These are phyloP conservation scores for Haliclona indistincta DNA, from an alignment of 37 sponge, comb jelly and placozoan genomes.

Conservation along the genomic window DNA sequence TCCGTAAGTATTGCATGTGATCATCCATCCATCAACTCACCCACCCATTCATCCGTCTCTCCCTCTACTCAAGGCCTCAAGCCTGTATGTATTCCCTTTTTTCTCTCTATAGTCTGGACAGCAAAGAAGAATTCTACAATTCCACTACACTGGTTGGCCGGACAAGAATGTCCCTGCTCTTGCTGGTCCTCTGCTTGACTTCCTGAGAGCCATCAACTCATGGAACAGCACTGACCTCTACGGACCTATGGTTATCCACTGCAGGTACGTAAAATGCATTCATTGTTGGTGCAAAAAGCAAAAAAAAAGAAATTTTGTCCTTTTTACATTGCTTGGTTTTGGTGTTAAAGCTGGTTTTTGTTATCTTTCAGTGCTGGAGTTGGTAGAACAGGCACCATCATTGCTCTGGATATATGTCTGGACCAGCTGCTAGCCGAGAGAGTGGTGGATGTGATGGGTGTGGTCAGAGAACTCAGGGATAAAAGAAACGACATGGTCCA, in stretches of 20 bases:
- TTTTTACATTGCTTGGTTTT: too few species aligned
- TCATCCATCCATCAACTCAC: neutral
- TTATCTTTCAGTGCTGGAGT: slow-evolving; percentile 69
- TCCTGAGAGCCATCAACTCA: slow-evolving; percentile 55
- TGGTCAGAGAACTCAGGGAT: slow-evolving; percentile 59
- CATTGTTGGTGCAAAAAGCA: neutral
- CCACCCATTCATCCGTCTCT: too few species aligned
- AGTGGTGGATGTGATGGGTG: slow-evolving; percentile 51
- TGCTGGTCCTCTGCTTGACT: slow-evolving; percentile 64
- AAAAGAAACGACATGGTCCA: slow-evolving; percentile 82
- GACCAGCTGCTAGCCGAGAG: slow-evolving; percentile 44
- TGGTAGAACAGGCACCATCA: slow-evolving; percentile 71
- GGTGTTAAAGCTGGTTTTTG: too few species aligned
- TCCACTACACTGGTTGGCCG: slow-evolving; percentile 83
- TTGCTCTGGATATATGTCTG: slow-evolving; percentile 71
- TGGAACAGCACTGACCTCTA: slow-evolving; percentile 16
- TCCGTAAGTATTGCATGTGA: slow-evolving; percentile 52
- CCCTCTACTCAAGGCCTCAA: too few species aligned
- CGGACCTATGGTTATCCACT: slow-evolving; percentile 75
- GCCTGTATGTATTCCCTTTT: too few species aligned
- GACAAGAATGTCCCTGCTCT: slow-evolving; percentile 68
- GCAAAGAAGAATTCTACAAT: slow-evolving; percentile 64
- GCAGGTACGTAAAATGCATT: slow-evolving; percentile 40
- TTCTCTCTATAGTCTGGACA: neutral
- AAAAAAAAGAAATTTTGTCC: neutral